Evolutionary conservation across 2,113 vertebrate species (phyloP).

Genomic region (Tyrannus savana): DNA sequence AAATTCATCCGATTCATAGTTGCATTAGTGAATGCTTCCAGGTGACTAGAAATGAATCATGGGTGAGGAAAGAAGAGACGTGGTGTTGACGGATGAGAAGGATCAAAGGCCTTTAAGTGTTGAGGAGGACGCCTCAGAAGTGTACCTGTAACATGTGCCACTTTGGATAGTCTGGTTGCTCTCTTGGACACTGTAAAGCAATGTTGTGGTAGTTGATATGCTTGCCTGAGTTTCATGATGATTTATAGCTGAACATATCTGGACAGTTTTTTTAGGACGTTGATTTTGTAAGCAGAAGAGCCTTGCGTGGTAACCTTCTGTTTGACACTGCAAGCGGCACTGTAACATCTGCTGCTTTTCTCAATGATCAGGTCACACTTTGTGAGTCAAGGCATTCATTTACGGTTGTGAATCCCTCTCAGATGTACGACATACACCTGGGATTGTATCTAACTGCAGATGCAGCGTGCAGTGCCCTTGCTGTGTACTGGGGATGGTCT

Average conservation of each 20-base stretch:
- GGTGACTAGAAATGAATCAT: neutral
- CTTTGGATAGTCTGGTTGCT: neutral
- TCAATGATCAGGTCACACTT: accelerated
- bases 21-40: neutral
- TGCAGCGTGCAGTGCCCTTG: accelerated
- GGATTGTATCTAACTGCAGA: neutral
- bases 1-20: neutral
- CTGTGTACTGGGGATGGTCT: neutral
- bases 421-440: accelerated
- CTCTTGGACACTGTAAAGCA: neutral
- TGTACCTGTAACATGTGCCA: neutral
- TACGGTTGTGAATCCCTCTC: neutral
- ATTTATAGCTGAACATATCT: neutral
- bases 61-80: neutral
- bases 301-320: neutral
- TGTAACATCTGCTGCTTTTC: neutral
- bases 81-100: neutral
- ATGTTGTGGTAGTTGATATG: neutral
- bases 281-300: neutral
- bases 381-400: accelerated
- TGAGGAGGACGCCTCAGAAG: neutral
- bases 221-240: neutral
- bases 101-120: neutral
- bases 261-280: neutral
- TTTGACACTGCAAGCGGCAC: neutral